Base-by-base conservation (phyloP, 2,888 invertebrate genomes). In the Linnaemya vulpina region DNA sequence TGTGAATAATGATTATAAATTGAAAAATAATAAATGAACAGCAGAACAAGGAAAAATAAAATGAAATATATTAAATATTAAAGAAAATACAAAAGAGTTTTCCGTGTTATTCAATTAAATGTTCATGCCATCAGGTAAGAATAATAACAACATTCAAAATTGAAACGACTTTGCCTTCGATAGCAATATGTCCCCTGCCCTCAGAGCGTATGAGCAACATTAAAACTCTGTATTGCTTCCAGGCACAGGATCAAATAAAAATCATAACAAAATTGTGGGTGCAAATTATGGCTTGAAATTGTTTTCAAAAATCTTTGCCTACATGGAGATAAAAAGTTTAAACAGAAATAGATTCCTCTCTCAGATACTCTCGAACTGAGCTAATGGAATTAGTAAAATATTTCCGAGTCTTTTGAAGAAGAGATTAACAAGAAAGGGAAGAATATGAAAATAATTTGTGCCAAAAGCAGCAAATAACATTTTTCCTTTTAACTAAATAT, bases 1-100 rank as follows among this genome's bases (percentile, higher is more conserved):
- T 84, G 84, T 84, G 84, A 81, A 84, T 84, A 84, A 63, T 84
- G 75, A 80, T 74, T 84, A 84, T 77, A 51, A 84, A 77, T 81
- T 75, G 65, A 63, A 74, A 38, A 78, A 78, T 58, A 84, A 73
- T 46, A 65, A 55, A 77, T 51, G 1, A 49, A 40, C 46, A 71
- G 60, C 60, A 76, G 73, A 22, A 58, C n/a, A 73, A 49, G 43
- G 22, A 51, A 62, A 78, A 77, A 83, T 68, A 77, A 78, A 83
- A 81, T 53, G 22, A 62, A 68, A 70, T 73, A 71, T 78, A 79
- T 63, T 46, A 83, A 83, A 84, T 71, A 75, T 63, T 63, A 55
- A 81, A 74, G 0, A 67, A 51, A 17, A 35, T n/a, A 3, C 9
- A 20, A 51, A 10, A 43, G 11, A 15, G 10, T 73, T 73, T 73